A percentile compares a stretch with the other conserved stretches of the same genome.
Conservation (phyloP, 1,140 invertebrate species). For the Drosophila orosa region DNA sequence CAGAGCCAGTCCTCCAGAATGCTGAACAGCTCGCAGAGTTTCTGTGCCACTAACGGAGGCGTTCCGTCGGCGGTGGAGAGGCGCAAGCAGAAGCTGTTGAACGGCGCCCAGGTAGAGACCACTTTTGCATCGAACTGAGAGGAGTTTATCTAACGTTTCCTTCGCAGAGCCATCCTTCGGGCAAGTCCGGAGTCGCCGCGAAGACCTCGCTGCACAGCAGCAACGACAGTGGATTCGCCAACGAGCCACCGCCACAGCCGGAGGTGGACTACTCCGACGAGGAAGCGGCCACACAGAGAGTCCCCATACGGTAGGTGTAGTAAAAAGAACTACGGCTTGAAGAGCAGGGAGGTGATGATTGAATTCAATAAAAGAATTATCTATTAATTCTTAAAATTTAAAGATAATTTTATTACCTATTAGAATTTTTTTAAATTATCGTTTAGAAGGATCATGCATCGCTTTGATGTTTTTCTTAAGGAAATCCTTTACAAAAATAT, state of each 20-base stretch:
- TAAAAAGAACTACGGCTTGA: neutral
- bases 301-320: constrained; percentile 89
- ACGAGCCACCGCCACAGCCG: constrained; percentile 92
- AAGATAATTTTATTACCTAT: too few relatives aligned
- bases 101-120: constrained; percentile 57
- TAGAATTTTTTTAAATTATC: too few relatives aligned
- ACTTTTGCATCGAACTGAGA: neutral
- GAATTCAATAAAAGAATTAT: neutral
- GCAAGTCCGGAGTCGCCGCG: constrained; percentile 85
- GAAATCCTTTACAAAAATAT: too few relatives aligned
- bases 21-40: constrained; percentile 86
- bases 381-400: too few relatives aligned
- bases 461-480: too few relatives aligned
- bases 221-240: constrained; percentile 96
- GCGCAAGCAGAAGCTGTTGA: constrained; percentile 78
- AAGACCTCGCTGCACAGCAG: constrained; percentile 94
- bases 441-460: too few relatives aligned
- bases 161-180: constrained; percentile 51
- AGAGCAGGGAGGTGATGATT: neutral
- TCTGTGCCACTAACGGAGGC: constrained; percentile 82
- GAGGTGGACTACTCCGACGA: constrained; percentile 96
- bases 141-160: neutral
- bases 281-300: constrained; percentile 88
- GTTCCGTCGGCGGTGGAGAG: constrained; percentile 73
- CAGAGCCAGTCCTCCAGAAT: constrained; percentile 75